Percentiles rank a stretch among this genome's conserved stretches.
Evolutionary conservation across 1,140 invertebrate genomes (phyloP).

Genomic region (Venustaconcha ellipsiformis): DNA sequence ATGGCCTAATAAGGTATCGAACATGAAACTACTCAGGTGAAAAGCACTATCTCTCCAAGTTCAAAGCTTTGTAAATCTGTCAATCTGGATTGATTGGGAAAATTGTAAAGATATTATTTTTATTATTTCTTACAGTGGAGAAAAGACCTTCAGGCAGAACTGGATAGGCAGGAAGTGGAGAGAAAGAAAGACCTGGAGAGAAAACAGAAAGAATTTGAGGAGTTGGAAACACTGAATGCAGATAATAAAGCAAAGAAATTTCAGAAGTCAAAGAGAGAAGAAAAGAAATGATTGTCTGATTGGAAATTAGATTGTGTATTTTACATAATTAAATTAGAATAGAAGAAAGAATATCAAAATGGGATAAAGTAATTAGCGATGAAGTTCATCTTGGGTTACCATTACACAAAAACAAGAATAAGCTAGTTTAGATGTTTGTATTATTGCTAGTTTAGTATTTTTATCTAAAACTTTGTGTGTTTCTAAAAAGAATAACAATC

Average conservation of each 20-base stretch:
- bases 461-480: too few relatives aligned
- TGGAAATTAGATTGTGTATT: too few relatives aligned
- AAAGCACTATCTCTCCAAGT: not conserved
- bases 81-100: not conserved
- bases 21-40: not conserved
- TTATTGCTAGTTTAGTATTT: too few relatives aligned
- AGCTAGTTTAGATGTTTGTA: too few relatives aligned
- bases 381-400: too few relatives aligned
- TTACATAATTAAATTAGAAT: too few relatives aligned
- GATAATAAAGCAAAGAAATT: constrained; percentile 36
- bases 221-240: constrained; percentile 40
- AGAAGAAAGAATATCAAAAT: too few relatives aligned
- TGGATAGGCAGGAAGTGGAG: constrained; percentile 54
- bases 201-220: constrained; percentile 51
- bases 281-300: not conserved
- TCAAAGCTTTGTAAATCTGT: not conserved
- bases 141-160: constrained; percentile 56
- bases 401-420: too few relatives aligned
- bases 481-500: too few relatives aligned
- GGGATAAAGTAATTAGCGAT: too few relatives aligned
- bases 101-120: not conserved
- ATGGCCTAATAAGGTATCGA: not conserved
- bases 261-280: constrained; percentile 18
- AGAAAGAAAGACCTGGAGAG: constrained; percentile 46
- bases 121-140: constrained; percentile 54